Percentiles rank a stretch among this genome's conserved stretches.
These are phyloP conservation scores for Crematogaster levior DNA, from an alignment of 2,888 invertebrate species.

Conservation along the genomic window DNA sequence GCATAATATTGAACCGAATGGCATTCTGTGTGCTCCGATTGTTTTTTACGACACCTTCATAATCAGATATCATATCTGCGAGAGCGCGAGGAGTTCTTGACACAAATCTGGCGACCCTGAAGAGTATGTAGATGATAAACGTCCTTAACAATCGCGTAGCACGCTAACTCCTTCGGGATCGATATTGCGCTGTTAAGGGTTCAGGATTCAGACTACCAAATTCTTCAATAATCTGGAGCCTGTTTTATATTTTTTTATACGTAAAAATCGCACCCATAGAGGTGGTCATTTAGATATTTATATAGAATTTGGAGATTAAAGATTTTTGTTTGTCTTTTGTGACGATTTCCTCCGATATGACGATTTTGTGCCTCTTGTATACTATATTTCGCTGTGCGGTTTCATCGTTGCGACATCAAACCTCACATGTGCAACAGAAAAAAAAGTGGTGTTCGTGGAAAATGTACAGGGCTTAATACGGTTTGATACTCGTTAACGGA, in stretches of 20 bases:
- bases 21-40: conserved; percentile 16
- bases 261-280: neutral
- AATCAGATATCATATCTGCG: conserved; percentile 46
- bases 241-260: neutral
- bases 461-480: conserved; percentile 30
- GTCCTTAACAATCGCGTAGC: conserved; percentile 79
- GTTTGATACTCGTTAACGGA: conserved; percentile 38
- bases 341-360: neutral
- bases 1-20: conserved; percentile 50
- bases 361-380: neutral
- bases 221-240: neutral
- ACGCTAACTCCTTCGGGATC: conserved; percentile 78
- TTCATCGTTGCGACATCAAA: neutral
- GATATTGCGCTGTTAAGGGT: conserved; percentile 72
- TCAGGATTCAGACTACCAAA: neutral
- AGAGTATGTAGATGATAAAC: conserved; percentile 78
- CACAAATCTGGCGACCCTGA: conserved; percentile 82
- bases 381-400: neutral
- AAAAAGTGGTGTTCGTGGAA: neutral
- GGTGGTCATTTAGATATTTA: neutral
- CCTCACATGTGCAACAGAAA: neutral
- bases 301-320: neutral
- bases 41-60: conserved; percentile 47
- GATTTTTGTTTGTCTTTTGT: neutral
- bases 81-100: conserved; percentile 76